Evolutionary conservation across 2,888 invertebrate genomes (phyloP), one percentile per base, ranked within the genome.

Genomic region (Teleogryllus oceanicus): DNA sequence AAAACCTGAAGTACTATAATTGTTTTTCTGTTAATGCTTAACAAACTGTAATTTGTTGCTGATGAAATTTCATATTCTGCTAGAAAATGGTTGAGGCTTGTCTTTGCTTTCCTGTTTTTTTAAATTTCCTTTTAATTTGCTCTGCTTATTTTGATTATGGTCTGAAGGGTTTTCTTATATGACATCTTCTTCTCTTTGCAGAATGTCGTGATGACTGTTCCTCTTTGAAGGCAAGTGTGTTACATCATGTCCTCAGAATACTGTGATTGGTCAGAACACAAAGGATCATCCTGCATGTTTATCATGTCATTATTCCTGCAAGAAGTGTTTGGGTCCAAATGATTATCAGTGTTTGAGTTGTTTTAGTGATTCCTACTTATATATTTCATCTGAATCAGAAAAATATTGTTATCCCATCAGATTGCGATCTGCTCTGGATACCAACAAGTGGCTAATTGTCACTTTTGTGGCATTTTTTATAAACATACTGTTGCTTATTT

Each of bases 291-390:
- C 78, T 82, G 85, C 85, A 10, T 94, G 94, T 85, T 87, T 90
- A 2, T 87, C 88, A 50, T 94, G 94, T 85, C 94, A 94, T 87
- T 94, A 94, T 86, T 90, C 92, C n/a, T 94, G 94, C 85, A 89
- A 89, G 80, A 89, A 89, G 13, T 94, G 94, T 85, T 86, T 87
- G 11, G 94, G 94, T 13, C 91, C 93, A 11, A 89, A 90, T 83
- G 91, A 92, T 86, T 90, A 90, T 84, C 91, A 94, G 84, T 94
- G 94, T 86, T 86, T 88, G 75, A 87, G 90, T 10, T 94, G 94
- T 86, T 90, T 90, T 84, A 89, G 89, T 11, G 94, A 94, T 85
- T 91, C 93, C 10, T 80, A 82, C 49, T 83, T 86, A 62, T 20
- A 80, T 75, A 11, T 11, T 86, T 87, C 82, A 86, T 92, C 78